phyloP scores from a whole-genome alignment of 2,888 invertebrate species.

The Sesia apiformis region DNA sequence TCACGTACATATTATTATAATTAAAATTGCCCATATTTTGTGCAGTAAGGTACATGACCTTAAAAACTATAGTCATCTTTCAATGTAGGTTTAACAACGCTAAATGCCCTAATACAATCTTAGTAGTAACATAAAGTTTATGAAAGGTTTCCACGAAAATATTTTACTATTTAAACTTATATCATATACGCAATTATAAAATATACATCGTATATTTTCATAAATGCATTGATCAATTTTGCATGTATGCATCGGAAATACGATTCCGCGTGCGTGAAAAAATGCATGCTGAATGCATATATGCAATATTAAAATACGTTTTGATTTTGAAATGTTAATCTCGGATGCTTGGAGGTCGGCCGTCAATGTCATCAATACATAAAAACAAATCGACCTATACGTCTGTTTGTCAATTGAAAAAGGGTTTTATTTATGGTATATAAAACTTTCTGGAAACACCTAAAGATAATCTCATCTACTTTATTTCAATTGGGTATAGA shows the following conservation, averaged over 20 bases:
- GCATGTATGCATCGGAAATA: constrained; percentile 12
- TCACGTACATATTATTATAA: background rate
- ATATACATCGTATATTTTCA: background rate
- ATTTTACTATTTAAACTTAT: too few species aligned
- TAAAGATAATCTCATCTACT: too few species aligned
- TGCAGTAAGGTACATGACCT: background rate
- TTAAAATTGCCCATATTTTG: background rate
- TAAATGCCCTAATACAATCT: too few species aligned
- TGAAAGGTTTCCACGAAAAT: too few species aligned
- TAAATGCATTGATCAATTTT: background rate
- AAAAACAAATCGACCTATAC: background rate
- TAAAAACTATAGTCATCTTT: too few species aligned
- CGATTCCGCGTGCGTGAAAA: constrained; percentile 11
- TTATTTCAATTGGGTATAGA: too few species aligned
- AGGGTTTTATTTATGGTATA: too few species aligned
- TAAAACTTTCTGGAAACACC: too few species aligned
- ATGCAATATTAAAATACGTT: constrained; percentile 25
- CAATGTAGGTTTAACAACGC: too few species aligned
- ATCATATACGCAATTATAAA: too few species aligned
- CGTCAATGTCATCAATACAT: constrained; percentile 25
- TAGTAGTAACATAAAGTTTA: too few species aligned
- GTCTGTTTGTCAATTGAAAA: too few species aligned
- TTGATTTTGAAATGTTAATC: constrained; percentile 37
- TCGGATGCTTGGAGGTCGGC: constrained; percentile 25
- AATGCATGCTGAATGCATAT: constrained; percentile 20